Evolutionary conservation across 1,140 invertebrate species (phyloP).

Genomic region (Eurytemora carolleeae): DNA sequence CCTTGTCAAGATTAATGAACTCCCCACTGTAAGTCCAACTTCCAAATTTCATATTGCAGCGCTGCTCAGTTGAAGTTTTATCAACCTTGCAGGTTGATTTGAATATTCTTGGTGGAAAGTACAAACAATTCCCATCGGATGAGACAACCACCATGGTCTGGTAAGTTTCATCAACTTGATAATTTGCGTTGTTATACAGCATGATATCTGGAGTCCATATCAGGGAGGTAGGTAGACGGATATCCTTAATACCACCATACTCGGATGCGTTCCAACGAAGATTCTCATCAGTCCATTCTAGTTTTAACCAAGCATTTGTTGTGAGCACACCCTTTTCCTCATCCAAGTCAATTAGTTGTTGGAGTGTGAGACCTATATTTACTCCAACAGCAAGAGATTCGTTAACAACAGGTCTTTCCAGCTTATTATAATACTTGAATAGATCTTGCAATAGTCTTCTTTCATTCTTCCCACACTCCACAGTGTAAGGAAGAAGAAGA

Average conservation of each 20-base stretch:
- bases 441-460: conserved; percentile 65
- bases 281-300: conserved; percentile 98
- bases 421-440: conserved; percentile 57
- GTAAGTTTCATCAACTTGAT: conserved; percentile 92
- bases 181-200: conserved; percentile 98
- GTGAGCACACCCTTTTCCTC: no score
- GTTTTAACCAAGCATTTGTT: no score
- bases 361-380: conserved; percentile 79
- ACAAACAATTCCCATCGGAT: conserved; percentile 80
- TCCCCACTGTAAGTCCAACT: conserved; percentile 96
- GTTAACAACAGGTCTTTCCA: conserved; percentile 84
- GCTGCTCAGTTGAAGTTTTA: conserved; percentile 96
- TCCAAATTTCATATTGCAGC: conserved; percentile 92
- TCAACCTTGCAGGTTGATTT: conserved; percentile 98
- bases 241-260: conserved; percentile 85
- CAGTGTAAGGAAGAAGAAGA: no score
- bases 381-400: conserved; percentile 80
- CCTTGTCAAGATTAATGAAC: no score
- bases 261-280: conserved; percentile 88
- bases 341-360: conserved; percentile 99
- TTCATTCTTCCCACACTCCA: conserved; percentile 75
- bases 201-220: conserved; percentile 98
- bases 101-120: conserved; percentile 92
- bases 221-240: conserved; percentile 81
- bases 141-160: conserved; percentile 90